Evolutionary conservation across 2,113 vertebrate genomes (phyloP).

Genomic region (Ammospiza caudacuta): DNA sequence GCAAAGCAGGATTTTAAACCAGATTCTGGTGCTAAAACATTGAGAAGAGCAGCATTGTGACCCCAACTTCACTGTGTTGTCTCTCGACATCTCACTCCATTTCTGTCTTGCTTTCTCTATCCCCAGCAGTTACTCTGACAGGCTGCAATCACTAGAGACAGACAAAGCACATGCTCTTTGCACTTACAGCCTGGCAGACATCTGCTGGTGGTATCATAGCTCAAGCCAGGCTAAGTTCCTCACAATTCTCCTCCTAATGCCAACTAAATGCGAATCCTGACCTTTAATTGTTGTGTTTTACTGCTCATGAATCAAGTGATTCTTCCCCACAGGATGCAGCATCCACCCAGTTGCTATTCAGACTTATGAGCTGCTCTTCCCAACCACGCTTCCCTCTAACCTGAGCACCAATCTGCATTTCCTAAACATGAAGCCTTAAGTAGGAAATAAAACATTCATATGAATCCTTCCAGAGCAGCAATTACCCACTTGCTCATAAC

Average conservation of each 20-base stretch:
- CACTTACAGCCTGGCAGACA: not conserved
- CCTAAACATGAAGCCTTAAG: not conserved
- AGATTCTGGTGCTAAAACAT: not conserved
- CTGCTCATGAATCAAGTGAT: rapidly evolving
- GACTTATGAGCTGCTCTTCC: not conserved
- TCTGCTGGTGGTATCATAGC: not conserved
- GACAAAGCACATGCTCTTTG: not conserved
- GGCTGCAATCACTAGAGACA: not conserved
- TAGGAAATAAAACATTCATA: not conserved
- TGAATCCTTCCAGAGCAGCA: not conserved
- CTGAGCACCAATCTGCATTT: not conserved
- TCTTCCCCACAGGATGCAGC: not conserved
- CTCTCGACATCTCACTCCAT: not conserved
- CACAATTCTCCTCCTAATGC: not conserved
- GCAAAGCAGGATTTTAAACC: conserved; percentile 3
- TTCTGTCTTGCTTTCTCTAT: not conserved
- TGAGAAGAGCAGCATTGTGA: not conserved
- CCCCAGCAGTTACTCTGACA: not conserved
- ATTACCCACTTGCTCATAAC: not conserved
- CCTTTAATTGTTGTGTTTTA: not conserved
- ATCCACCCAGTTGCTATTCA: not conserved
- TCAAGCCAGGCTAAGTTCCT: not conserved
- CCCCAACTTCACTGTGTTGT: not conserved
- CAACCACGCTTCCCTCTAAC: not conserved
- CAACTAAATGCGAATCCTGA: not conserved